Evolutionary conservation across 1,140 invertebrate genomes (phyloP).

Genomic region (Saxidomus purpurata): DNA sequence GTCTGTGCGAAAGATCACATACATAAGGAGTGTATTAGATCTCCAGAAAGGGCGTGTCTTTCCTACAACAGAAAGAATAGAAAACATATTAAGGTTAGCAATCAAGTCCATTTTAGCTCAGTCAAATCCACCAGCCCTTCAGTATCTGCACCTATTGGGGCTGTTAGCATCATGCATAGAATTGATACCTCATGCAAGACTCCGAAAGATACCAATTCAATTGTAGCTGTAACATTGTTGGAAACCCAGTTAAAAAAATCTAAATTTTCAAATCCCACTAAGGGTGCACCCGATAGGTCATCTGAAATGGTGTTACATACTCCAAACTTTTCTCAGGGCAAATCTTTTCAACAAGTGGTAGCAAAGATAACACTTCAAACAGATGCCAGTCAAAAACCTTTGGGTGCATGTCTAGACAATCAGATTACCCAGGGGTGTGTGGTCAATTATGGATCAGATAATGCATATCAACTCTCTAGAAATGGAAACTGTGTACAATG

Average conservation of each 20-base stretch:
- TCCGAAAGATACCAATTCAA: conserved; percentile 49
- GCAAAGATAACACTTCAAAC: conserved; percentile 30
- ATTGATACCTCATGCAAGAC: conserved; percentile 13
- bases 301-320: conserved; percentile 45
- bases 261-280: conserved; percentile 13
- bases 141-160: conserved; percentile 47
- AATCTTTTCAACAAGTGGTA: neutral
- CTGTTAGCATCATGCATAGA: conserved; percentile 46
- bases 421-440: conserved; percentile 16
- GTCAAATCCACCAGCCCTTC: neutral
- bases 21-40: conserved; percentile 24
- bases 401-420: conserved; percentile 2
- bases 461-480: conserved; percentile 45
- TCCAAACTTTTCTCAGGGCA: conserved; percentile 36
- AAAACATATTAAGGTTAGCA: conserved; percentile 31
- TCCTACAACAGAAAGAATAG: conserved; percentile 10
- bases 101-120: conserved; percentile 1
- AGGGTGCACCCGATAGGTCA: neutral
- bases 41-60: neutral
- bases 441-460: conserved; percentile 1
- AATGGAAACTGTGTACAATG: conserved; percentile 51
- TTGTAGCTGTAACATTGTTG: conserved; percentile 44
- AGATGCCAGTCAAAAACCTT: conserved; percentile 33
- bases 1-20: conserved; percentile 17
- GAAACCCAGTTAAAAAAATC: conserved; percentile 41